phyloP scores from a whole-genome alignment of 2,113 vertebrate species.

The Apistogramma diplotaenia region DNA sequence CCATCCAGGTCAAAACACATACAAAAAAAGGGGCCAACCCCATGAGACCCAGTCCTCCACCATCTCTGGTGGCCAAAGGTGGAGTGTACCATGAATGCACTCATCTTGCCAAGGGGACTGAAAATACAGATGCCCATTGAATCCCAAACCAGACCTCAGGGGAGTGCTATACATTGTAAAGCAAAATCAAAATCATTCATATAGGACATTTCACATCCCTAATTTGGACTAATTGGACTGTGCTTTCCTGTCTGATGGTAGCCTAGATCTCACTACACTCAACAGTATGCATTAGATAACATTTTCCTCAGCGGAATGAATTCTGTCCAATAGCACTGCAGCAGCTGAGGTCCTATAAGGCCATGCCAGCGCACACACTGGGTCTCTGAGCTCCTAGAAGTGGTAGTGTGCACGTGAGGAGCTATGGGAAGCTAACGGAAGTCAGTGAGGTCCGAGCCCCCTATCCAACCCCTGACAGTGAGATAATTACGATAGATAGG shows the following conservation, averaged over 20 bases:
- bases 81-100: constrained; percentile 39
- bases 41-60: constrained; percentile 28
- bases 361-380: constrained; percentile 4
- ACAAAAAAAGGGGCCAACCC: not conserved
- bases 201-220: constrained; percentile 34
- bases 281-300: constrained; percentile 65
- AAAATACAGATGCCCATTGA: constrained; percentile 38
- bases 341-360: constrained; percentile 39
- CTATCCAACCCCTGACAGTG: constrained; percentile 63
- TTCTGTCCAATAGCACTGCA: constrained; percentile 51
- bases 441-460: constrained; percentile 61
- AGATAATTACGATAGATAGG: constrained; percentile 71
- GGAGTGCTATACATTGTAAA: not conserved
- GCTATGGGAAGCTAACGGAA: constrained; percentile 43
- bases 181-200: constrained; percentile 19
- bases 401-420: constrained; percentile 48
- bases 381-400: constrained; percentile 31
- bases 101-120: constrained; percentile 24
- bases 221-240: constrained; percentile 66
- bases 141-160: not conserved
- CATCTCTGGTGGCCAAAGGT: constrained; percentile 48
- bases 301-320: constrained; percentile 48
- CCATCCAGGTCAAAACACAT: not conserved
- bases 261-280: constrained; percentile 60
- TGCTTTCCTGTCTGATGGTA: constrained; percentile 56